Base-by-base conservation (phyloP, 2,797 vertebrate species). In the Sebastes trivittatus region DNA sequence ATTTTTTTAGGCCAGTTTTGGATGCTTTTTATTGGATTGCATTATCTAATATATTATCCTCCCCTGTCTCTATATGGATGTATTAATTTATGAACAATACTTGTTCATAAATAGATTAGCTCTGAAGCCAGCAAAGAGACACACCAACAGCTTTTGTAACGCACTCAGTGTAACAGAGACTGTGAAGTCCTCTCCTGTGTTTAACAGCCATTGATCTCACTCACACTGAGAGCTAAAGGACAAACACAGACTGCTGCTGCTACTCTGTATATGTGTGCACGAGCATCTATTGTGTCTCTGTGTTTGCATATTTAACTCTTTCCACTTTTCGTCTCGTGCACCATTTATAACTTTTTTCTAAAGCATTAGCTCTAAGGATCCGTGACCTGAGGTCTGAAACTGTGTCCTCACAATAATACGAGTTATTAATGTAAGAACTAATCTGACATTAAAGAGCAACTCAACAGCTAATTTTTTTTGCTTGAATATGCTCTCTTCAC, bases 151-250 rank as follows among this genome's bases (percentile, higher is more conserved):
- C 55, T 42, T 42, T 42, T 42, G 14, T 42, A 60, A 60, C 58
- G 58, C 54, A 56, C 38, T 62, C 34, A 62, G 25, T 30, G 11
- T 80, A 54, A 69, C 36, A 42, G 71, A 81, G 61, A 72, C 66
- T 75, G 68, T 52, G 66, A 77, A 75, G 71, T 82, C 27, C 75
- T 82, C 65, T 66, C 79, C 83, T 68, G 87, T 91, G 86, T 92
- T 89, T 89, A 91, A 83, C 84, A 90, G 83, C 77, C 78, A 87
- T 89, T 85, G 89, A 92, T 92, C 81, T 89, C 71, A 76, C 84
- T 90, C 87, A 85, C 78, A 82, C 88, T 79, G 87, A 84, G 91
- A 78, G 78, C 69, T 89, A 91, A 91, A 92, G 81, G 85, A 89
- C 87, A 91, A 84, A 92, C 82, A 86, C 75, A 76, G 89, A 85